Base-by-base conservation (phyloP, 92 coral and sea anemone genomes). In the Heliopora coerulea region DNA sequence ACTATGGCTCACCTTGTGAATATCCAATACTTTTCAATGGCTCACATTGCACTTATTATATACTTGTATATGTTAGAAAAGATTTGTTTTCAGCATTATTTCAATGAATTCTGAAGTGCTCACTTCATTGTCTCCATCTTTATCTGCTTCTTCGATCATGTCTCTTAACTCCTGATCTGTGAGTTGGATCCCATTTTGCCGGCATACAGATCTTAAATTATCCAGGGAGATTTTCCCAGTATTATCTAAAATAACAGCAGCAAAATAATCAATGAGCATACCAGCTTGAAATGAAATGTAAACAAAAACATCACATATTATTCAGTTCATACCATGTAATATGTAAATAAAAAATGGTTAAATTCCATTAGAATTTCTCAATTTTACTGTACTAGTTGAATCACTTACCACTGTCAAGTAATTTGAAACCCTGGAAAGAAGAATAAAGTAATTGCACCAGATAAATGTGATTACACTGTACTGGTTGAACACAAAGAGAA, bases 121-220 rank as follows among this genome's bases (percentile, higher is more conserved):
- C 20, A 93, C 83, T 73, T 89, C 83, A 78, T 70, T 88, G 75
- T 93, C 98, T 1, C 98, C 98, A 57, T 93, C 91, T 59, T 82
- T 83, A 59, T 93, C 98, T 3, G 98, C 98, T 59, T 93, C 98
- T 79, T 83, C 89, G 13, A 93, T 83, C 98, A 93, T 93, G 49
- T 88, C 96, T 40, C 85, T 87, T 18, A 93, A 84, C 78, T 93
- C 98, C 67, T 90, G 91, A 30, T 93, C 98, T 56, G 88, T 90
- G 59, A 93, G 67, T 65, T 93, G 86, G 11, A 93, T 77, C 1
- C 98, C 95, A 52, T 91, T 88, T 49, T 87, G 41, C 18, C 91
- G 80, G 10, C 96, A 87, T 18, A 87, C 98, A 41, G 84, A 87
- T 39, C 91, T 88, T 3, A 93, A 79, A 65, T 93, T 88, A 34